Percentiles rank a stretch among this genome's conserved stretches.
Conservation (phyloP, 2,888 invertebrate genomes). For the Spicauda simplicius region DNA sequence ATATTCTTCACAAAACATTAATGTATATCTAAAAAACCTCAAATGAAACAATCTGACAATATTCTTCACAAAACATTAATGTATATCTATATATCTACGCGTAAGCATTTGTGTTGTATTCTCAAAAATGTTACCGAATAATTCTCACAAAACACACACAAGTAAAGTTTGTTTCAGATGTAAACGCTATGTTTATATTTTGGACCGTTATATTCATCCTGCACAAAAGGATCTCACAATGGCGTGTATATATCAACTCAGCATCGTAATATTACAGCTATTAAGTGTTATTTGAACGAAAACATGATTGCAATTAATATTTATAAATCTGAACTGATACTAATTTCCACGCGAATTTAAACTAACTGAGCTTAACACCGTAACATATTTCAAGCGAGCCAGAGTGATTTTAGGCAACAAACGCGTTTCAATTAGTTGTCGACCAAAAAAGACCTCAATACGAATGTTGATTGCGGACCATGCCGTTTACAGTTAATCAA, state of each 20-base stretch:
- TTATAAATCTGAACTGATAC: background rate
- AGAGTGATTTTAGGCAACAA: conserved; percentile 43
- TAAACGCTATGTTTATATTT: conserved; percentile 1
- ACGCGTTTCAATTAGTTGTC: conserved; percentile 44
- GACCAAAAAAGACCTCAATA: conserved; percentile 54
- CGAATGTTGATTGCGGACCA: conserved; percentile 64
- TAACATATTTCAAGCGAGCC: conserved; percentile 3
- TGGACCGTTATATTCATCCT: conserved; percentile 36
- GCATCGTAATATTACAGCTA: background rate
- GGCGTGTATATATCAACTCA: background rate
- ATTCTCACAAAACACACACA: background rate
- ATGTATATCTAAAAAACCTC: too few species aligned
- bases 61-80: too few species aligned
- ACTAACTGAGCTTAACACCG: background rate
- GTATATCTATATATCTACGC: too few species aligned
- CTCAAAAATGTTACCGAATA: too few species aligned
- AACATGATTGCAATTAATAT: background rate
- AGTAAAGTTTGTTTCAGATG: background rate
- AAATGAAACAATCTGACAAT: too few species aligned
- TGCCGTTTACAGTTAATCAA: conserved; percentile 72
- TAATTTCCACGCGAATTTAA: conserved; percentile 2
- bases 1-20: too few species aligned
- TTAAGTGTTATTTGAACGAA: background rate
- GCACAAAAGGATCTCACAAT: conserved; percentile 23
- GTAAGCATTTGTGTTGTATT: too few species aligned